A percentile compares a stretch with the other conserved stretches of the same genome.
Conservation (phyloP, 2,797 vertebrate genomes). For the Capromys pilorides region DNA sequence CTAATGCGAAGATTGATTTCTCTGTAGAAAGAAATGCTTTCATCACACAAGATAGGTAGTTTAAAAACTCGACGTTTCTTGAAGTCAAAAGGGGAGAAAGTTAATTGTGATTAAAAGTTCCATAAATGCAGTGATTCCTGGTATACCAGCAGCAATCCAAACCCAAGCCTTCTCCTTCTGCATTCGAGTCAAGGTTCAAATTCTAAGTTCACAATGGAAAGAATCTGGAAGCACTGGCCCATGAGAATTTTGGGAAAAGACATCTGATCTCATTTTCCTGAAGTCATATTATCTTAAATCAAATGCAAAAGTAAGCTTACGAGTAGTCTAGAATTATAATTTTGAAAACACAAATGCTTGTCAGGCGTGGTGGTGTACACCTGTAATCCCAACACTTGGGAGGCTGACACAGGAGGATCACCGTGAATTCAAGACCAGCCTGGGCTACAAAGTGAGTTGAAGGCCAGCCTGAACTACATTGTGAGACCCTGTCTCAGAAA, state of each 20-base stretch:
- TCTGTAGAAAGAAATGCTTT: slow-evolving; percentile 38
- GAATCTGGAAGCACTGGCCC: slow-evolving; percentile 21
- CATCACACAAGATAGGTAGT: background rate
- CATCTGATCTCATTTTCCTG: slow-evolving; percentile 41
- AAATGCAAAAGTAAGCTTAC: slow-evolving; percentile 37
- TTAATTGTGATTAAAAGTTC: slow-evolving; percentile 56
- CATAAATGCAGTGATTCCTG: slow-evolving; percentile 20
- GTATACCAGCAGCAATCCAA: background rate
- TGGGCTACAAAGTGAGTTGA: background rate
- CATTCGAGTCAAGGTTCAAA: slow-evolving; percentile 42
- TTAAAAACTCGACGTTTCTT: slow-evolving; percentile 48
- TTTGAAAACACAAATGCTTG: background rate
- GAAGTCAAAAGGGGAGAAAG: slow-evolving; percentile 40
- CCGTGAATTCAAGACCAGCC: background rate
- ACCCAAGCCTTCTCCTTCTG: background rate
- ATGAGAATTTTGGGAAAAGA: slow-evolving; percentile 45
- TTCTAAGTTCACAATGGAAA: slow-evolving; percentile 45
- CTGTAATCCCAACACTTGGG: background rate
- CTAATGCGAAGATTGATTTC: slow-evolving; percentile 1
- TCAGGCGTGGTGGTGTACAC: no score
- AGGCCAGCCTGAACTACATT: background rate
- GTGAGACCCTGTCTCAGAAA: background rate
- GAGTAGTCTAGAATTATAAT: slow-evolving; percentile 16
- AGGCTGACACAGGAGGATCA: background rate
- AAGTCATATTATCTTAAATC: slow-evolving; percentile 20